Conservation (phyloP, 2,888 invertebrate species). For the Synanthedon tipuliformis region DNA sequence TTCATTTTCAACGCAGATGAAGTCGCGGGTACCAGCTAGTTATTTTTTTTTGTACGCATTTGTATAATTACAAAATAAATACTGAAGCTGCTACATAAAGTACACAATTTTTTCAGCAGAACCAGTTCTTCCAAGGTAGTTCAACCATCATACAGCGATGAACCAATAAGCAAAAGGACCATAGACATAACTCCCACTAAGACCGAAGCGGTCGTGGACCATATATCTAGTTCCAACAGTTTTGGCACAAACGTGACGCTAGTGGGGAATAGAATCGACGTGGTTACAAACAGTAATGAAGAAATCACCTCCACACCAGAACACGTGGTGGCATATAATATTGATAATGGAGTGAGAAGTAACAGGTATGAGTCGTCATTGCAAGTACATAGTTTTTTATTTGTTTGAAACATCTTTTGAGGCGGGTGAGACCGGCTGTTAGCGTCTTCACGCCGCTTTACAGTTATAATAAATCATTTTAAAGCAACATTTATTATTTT, state of each 20-base stretch:
- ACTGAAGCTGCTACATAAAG: background rate
- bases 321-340: slow-evolving; percentile 74
- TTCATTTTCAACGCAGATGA: too few species aligned
- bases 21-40: too few species aligned
- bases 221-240: slow-evolving; percentile 69
- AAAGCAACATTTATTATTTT: too few species aligned
- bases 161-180: slow-evolving; percentile 34
- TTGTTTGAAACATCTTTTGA: too few species aligned
- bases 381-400: too few species aligned
- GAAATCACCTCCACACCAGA: slow-evolving; percentile 18
- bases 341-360: slow-evolving; percentile 64
- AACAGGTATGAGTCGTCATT: slow-evolving; percentile 33
- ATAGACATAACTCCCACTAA: slow-evolving; percentile 27
- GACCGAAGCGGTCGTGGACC: slow-evolving; percentile 31
- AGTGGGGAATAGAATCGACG: slow-evolving; percentile 89
- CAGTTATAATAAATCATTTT: too few species aligned
- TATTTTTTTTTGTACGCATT: too few species aligned
- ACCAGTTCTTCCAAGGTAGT: slow-evolving; percentile 21
- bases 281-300: slow-evolving; percentile 55
- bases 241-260: slow-evolving; percentile 86
- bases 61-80: too few species aligned
- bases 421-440: too few species aligned
- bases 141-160: slow-evolving; percentile 48
- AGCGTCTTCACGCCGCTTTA: too few species aligned
- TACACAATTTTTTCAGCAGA: background rate